phyloP scores from a whole-genome alignment of 2,888 invertebrate genomes.

The Arctia plantaginis region DNA sequence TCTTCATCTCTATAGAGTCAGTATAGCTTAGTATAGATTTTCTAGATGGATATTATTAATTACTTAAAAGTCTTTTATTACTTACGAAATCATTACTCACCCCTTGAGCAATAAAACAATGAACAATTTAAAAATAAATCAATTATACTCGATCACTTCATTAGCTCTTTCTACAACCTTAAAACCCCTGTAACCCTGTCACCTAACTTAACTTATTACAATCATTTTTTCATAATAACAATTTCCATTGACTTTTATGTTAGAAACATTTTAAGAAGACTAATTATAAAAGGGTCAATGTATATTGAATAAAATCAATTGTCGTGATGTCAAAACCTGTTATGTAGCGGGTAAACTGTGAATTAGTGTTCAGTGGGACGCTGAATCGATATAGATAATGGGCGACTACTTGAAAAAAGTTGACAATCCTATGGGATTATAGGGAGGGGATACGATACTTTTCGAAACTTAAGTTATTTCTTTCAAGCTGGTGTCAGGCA shows the following conservation, averaged over 20 bases:
- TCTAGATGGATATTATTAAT: too few species aligned
- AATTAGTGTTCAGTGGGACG: slow-evolving; percentile 61
- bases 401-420: slow-evolving; percentile 74
- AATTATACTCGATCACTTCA: slow-evolving; percentile 55
- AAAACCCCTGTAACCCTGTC: slow-evolving; percentile 43
- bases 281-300: slow-evolving; percentile 26
- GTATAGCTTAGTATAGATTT: too few species aligned
- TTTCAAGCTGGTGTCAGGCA: background rate
- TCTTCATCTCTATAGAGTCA: too few species aligned
- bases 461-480: slow-evolving; percentile 1
- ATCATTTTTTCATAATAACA: background rate
- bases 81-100: slow-evolving; percentile 31
- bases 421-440: slow-evolving; percentile 70
- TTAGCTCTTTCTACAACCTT: slow-evolving; percentile 52
- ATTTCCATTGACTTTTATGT: background rate
- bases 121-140: slow-evolving; percentile 41
- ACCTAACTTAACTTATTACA: slow-evolving; percentile 18
- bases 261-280: background rate
- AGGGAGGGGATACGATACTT: slow-evolving; percentile 45
- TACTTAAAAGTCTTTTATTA: slow-evolving; percentile 1
- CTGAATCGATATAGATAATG: slow-evolving; percentile 76
- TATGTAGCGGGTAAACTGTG: slow-evolving; percentile 44
- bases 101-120: slow-evolving; percentile 24
- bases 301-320: slow-evolving; percentile 10
- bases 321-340: slow-evolving; percentile 6